Percentiles rank a stretch among this genome's conserved stretches.
Conservation (phyloP, 2,113 vertebrate genomes). For the Protobothrops flavoviridis region DNA sequence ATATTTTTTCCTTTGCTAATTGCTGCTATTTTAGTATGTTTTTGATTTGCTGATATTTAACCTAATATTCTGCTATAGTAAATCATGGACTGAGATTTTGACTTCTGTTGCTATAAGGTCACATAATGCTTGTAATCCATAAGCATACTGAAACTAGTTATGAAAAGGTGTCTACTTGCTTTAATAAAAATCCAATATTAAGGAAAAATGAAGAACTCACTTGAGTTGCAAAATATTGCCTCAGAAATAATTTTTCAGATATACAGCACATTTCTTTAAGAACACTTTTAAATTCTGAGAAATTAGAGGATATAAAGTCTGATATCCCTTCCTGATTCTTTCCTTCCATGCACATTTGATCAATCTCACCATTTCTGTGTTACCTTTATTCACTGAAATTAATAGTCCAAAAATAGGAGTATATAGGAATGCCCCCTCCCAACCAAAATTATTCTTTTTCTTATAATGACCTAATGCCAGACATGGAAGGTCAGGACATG, state of each 20-base stretch:
- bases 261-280: constrained; percentile 15
- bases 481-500: no score
- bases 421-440: not conserved
- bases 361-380: not conserved
- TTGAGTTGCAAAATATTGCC: not conserved
- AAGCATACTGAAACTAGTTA: constrained; percentile 12
- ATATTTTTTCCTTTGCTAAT: not conserved
- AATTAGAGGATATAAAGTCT: not conserved
- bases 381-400: not conserved
- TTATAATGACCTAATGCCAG: not conserved
- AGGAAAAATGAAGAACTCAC: constrained; percentile 5
- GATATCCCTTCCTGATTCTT: not conserved
- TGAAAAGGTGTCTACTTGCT: not conserved
- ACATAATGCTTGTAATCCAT: not conserved
- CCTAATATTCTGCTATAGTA: constrained; percentile 26
- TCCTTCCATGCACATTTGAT: not conserved
- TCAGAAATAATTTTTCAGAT: constrained; percentile 11
- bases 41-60: constrained; percentile 12
- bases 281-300: not conserved
- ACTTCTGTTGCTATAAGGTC: constrained; percentile 12
- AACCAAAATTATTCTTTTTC: not conserved
- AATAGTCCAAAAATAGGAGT: not conserved
- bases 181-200: not conserved
- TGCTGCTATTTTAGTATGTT: constrained; percentile 1
- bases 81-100: not conserved